Evolutionary conservation across 1,140 invertebrate species (phyloP).

Genomic region (Apolygus lucorum): DNA sequence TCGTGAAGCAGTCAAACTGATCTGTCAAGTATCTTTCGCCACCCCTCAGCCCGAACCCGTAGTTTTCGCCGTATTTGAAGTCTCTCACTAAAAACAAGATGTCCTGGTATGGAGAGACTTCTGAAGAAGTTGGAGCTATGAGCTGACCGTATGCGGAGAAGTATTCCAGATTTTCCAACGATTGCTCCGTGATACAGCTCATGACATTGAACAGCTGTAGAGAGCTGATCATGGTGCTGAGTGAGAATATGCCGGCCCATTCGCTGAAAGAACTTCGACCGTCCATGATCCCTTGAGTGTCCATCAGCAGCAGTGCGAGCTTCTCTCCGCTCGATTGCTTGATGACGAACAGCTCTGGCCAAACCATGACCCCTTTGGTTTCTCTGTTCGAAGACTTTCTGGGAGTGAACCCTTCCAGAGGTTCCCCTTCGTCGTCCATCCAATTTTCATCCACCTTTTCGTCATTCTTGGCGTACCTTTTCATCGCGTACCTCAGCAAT

Average conservation of each 20-base stretch:
- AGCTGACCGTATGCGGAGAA: background rate
- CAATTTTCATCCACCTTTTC: background rate
- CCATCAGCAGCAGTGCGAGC: background rate
- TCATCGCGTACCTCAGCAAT: background rate
- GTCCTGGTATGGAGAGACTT: background rate
- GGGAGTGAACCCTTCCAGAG: background rate
- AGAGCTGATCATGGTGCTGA: background rate
- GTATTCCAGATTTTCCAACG: background rate
- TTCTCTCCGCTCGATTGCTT: background rate
- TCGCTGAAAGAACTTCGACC: background rate
- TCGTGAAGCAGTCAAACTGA: too few species aligned
- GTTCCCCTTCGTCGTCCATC: background rate
- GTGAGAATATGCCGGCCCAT: background rate
- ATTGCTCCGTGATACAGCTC: background rate
- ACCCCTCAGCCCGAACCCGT: background rate
- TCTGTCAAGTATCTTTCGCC: background rate
- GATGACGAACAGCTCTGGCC: background rate
- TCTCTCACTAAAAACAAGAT: background rate
- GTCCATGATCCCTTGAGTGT: background rate
- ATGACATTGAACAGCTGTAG: background rate
- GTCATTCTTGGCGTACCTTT: background rate
- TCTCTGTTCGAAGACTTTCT: background rate
- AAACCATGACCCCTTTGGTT: background rate
- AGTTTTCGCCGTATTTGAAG: background rate
- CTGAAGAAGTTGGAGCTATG: background rate